Evolutionary conservation across 2,888 invertebrate genomes (phyloP), one percentile per base, ranked within the genome.

Genomic region (Hylaea fasciaria): DNA sequence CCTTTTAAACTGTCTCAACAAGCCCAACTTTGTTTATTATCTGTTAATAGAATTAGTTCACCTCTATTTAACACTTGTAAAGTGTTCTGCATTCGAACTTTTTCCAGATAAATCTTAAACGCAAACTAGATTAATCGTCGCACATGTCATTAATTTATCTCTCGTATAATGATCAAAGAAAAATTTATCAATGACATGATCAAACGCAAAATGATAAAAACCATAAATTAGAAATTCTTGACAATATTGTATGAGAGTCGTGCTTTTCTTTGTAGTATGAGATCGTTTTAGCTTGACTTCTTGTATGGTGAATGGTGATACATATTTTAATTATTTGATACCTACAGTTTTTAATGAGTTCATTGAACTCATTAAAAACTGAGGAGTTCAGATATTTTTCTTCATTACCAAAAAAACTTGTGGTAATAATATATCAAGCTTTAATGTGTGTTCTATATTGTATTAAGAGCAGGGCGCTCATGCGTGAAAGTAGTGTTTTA

Each of bases 91-190:
- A 47, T 48, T 22, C 17, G 14, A 11, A 39, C 5, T 17, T 43
- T 47, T 43, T 58, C 8, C 16, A 50, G 14, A 14, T n/a, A 56
- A 44, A 28, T 37, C 13, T 12, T 32, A 7, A 17, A 14, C 14
- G 48, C 35, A 52, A 39, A 54, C 17, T 45, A 29, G 28, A 35
- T 14, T 45, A 51, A 51, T 51, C 10, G 45, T 32, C 10, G 40
- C 0, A 49, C 44, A 54, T 49, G n/a, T 22, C 32, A 28, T 53
- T 44, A 22, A 16, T 53, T 54, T 16, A 47, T 64, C 56, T 45
- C 56, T 65, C 57, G 60, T 14, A 58, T 40, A n/a, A 22, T 8
- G 51, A 62, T 64, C 63, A 65, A 69, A 66, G 53, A 65, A 62
- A 64, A 29, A 41, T 48, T 49, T 14, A 22, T 40, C 41, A 56